These are phyloP conservation scores for Sebastes itinus DNA, from an alignment of 2,797 vertebrate genomes.

Conservation along the genomic window DNA sequence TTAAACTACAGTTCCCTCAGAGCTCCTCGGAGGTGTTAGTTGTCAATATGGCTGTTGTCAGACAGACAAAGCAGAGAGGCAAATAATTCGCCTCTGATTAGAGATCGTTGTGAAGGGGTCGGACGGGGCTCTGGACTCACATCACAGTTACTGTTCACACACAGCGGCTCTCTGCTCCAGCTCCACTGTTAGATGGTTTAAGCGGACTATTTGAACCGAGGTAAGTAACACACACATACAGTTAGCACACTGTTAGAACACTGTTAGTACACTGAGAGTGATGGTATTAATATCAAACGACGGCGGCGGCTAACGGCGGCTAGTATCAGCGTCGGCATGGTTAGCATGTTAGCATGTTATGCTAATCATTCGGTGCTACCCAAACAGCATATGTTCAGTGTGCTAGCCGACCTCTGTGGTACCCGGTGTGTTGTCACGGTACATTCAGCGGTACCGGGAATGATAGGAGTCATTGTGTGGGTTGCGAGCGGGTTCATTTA, in stretches of 20 bases:
- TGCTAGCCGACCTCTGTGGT: conserved; percentile 16
- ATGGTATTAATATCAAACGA: conserved; percentile 73
- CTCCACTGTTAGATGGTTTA: conserved; percentile 71
- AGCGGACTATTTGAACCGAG: conserved; percentile 67
- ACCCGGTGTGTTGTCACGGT: conserved; percentile 22
- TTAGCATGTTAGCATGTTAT: conserved; percentile 69
- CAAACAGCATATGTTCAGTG: conserved; percentile 18
- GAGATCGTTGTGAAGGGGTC: conserved; percentile 80
- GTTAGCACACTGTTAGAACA: too few relatives aligned
- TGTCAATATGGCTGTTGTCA: conserved; percentile 88
- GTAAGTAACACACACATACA: conserved; percentile 52
- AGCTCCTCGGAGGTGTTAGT: conserved; percentile 77
- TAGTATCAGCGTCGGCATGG: conserved; percentile 49
- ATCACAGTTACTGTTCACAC: conserved; percentile 38
- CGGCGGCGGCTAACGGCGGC: conserved; percentile 63
- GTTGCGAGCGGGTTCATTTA: neutral
- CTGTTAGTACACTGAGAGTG: conserved; percentile 40
- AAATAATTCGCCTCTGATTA: conserved; percentile 84
- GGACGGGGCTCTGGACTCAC: conserved; percentile 62
- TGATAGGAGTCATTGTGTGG: neutral
- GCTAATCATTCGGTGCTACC: conserved; percentile 57
- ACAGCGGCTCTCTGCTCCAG: conserved; percentile 43
- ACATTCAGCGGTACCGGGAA: neutral
- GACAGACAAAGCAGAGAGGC: conserved; percentile 87
- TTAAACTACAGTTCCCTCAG: conserved; percentile 82